Conservation (phyloP, 2,888 invertebrate species). For the Stenichneumon culpator region DNA sequence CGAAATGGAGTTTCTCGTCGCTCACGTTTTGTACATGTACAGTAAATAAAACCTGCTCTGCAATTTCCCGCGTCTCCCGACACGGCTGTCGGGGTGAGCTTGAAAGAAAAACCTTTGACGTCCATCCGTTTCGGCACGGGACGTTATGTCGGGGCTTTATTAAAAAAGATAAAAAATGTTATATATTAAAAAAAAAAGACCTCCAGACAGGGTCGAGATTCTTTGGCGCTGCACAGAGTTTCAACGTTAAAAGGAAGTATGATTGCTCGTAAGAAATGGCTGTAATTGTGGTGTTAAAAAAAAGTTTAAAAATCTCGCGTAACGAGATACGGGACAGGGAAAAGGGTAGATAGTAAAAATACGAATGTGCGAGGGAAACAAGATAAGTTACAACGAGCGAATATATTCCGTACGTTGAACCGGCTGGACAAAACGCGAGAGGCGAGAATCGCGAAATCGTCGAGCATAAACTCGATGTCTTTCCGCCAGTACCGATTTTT, state of each 20-base stretch:
- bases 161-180: neutral
- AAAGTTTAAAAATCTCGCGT: neutral
- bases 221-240: neutral
- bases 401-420: neutral
- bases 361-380: neutral
- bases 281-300: neutral
- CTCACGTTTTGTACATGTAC: conserved; percentile 13
- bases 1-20: conserved; percentile 43
- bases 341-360: neutral
- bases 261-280: neutral
- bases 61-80: conserved; percentile 5
- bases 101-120: conserved; percentile 20
- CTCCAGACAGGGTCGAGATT: neutral
- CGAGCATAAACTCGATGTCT: neutral
- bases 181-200: conserved; percentile 14
- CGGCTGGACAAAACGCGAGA: neutral
- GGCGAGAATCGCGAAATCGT: conserved; percentile 16
- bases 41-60: conserved; percentile 34
- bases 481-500: neutral
- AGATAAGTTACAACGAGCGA: conserved; percentile 13
- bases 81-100: neutral
- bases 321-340: neutral
- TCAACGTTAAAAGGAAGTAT: conserved; percentile 17
- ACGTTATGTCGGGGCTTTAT: conserved; percentile 20
- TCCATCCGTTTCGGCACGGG: conserved; percentile 3